Base-by-base conservation (phyloP, 2,888 invertebrate species). In the Xestia c-nigrum region DNA sequence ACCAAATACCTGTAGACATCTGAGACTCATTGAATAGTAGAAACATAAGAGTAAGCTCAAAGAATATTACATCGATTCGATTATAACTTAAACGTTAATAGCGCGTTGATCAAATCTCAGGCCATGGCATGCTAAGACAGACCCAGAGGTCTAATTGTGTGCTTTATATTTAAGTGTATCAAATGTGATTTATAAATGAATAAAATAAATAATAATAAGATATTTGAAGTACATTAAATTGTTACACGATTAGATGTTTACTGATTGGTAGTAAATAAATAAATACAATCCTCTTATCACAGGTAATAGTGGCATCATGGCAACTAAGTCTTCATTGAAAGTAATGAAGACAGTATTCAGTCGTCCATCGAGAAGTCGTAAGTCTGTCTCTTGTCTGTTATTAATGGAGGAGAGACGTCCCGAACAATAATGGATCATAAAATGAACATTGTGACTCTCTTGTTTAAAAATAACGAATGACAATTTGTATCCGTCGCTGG, bases 341-440 rank as follows among this genome's bases (percentile, higher is more conserved):
- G 92, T 93, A 93, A 93, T 93, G 91, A 94, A 91, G n/a, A n/a
- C n/a, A n/a, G 90, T 91, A 89, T 91, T 91, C 89, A 74, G 61
- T 74, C 80, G 86, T 87, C 86, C 79, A 90, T 91, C 90, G 89
- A 88, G 83, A 85, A 85, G 87, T 43, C 88, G 88, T 91, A 89
- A 90, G 89, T 90, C 90, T 90, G 90, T 87, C 88, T 86, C 88
- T 91, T 87, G 83, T 86, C 88, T 84, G 89, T 92, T 93, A 93
- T 93, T 92, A 93, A 94, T 93, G 78, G 61, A 55, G 6, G 69
- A 50, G 82, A 87, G 89, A 90, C 89, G 89, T 88, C 88, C 83
- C 87, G 85, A 85, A 89, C 87, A 89, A 81, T 89, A 90, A 85
- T 79, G 87, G 89, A 91, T 92, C 91, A 91, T 92, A 93, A 92